phyloP scores from a whole-genome alignment of 2,113 vertebrate genomes.

The Tragelaphus scriptus region DNA sequence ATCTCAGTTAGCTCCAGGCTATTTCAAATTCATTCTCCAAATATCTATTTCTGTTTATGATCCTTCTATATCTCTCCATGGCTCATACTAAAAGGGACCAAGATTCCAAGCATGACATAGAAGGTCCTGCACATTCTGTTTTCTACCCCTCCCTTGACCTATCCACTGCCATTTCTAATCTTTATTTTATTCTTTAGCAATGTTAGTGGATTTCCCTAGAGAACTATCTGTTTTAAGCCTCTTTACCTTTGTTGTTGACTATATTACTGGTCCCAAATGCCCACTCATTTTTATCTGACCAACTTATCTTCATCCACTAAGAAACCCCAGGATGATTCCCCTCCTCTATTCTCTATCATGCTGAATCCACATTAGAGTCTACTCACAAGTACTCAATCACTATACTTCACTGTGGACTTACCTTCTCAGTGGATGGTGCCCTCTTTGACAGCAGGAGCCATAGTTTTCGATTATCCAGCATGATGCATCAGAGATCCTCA shows the following conservation, averaged over 20 bases:
- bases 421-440: neutral
- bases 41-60: neutral
- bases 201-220: neutral
- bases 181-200: neutral
- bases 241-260: neutral
- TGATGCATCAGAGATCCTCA: neutral
- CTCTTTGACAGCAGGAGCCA: neutral
- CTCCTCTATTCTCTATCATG: neutral
- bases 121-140: neutral
- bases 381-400: neutral
- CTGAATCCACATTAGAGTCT: neutral
- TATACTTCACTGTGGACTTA: neutral
- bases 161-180: neutral
- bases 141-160: neutral
- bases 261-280: neutral
- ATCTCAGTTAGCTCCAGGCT: neutral
- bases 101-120: neutral
- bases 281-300: neutral
- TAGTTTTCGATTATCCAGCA: neutral
- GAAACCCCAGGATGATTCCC: neutral
- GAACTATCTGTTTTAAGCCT: neutral
- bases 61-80: neutral
- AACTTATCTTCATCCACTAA: neutral
- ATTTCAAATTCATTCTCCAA: neutral
- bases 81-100: neutral